Base-by-base conservation (phyloP, 2,797 vertebrate genomes). In the Sphaeramia orbicularis region DNA sequence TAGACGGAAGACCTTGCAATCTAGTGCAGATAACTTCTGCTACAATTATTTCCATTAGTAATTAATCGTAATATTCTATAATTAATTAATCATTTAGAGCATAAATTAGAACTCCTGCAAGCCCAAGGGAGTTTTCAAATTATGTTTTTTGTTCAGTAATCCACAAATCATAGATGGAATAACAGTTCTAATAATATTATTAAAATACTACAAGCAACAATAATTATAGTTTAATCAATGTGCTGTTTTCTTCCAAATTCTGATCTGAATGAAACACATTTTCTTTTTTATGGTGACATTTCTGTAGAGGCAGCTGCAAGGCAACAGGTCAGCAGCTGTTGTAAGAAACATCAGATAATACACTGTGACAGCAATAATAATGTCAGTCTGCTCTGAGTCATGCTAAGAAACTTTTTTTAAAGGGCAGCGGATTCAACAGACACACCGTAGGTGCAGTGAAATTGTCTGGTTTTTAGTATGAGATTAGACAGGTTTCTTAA, bases 361-460 rank as follows among this genome's bases (percentile, higher is more conserved):
- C 30, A 16, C n/a, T n/a, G n/a, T 51, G 16, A 49, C 32, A 44
- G 15, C 47, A 53, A 18, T 45, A 18, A 81, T 4, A 71, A 59
- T 35, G 15, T 49, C 30, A 53, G 27, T 37, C 14, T n/a, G 19
- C 43, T 37, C 24, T 76, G 36, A 36, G 30, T 16, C 44, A 37
- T 12, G 6, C 24, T 18, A 5, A 40, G 11, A 37, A 37, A 57
- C n/a, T 8, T 27, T 10, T 5, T 35, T 19, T 32, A 55, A 70
- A 71, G 55, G 42, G 32, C 43, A 56, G 8, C 6, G 6, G 6
- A 36, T 40, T 68, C n/a, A 53, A 15, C 8, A 38, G 18, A 15
- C 9, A 15, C 12, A 19, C 47, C 30, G 27, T n/a, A 24, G 10
- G 16, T 41, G 52, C 6, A 8, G 18, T 52, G 10, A 36, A 36